These are phyloP conservation scores for Butastur rufipennis DNA, from an alignment of 2,113 vertebrate genomes.

Conservation along the genomic window DNA sequence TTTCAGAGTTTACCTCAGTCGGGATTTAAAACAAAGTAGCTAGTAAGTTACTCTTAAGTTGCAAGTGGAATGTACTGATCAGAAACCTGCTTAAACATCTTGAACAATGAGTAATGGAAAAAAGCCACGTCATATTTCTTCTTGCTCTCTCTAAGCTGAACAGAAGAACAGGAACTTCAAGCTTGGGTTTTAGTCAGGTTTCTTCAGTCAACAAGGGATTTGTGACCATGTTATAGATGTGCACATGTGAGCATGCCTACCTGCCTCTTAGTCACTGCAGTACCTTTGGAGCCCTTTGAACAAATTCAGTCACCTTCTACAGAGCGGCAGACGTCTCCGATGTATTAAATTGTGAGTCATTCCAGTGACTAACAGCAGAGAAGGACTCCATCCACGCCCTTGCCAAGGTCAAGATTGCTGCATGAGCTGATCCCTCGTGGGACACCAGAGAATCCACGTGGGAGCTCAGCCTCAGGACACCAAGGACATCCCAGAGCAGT, in stretches of 20 bases:
- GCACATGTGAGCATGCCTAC: neutral
- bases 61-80: neutral
- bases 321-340: neutral
- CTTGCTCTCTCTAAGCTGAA: neutral
- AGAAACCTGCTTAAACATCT: neutral
- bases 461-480: neutral
- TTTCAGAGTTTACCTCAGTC: neutral
- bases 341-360: neutral
- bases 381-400: fast-evolving
- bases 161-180: neutral
- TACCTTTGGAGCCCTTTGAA: neutral
- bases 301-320: neutral
- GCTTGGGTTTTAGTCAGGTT: neutral
- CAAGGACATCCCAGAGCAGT: too few species aligned
- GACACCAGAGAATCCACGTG: neutral
- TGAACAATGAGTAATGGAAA: neutral
- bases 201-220: neutral
- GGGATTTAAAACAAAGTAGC: neutral
- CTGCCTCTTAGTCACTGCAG: neutral
- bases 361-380: neutral
- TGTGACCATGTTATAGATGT: neutral
- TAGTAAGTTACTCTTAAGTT: neutral
- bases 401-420: neutral
- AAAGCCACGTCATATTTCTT: neutral
- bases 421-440: neutral